Conservation (phyloP, 2,888 invertebrate genomes). For the Acleris laterana region DNA sequence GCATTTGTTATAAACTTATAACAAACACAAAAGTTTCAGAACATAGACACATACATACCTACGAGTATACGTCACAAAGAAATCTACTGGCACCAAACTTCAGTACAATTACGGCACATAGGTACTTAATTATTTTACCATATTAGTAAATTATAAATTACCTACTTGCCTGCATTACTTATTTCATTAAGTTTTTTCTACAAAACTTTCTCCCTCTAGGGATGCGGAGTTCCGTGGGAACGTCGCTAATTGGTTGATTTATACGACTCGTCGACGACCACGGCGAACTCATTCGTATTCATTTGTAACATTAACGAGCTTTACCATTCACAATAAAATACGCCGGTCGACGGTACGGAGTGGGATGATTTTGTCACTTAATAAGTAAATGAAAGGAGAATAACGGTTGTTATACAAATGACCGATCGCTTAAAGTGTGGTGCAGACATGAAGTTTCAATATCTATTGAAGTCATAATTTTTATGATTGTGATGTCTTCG, state of each 20-base stretch:
- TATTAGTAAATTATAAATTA: not conserved
- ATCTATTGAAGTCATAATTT: no score
- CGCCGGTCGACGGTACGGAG: not conserved
- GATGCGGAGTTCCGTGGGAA: conserved; percentile 72
- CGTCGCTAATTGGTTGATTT: conserved; percentile 74
- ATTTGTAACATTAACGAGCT: conserved; percentile 60
- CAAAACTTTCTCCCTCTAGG: conserved; percentile 54
- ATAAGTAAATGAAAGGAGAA: not conserved
- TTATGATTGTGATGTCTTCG: not conserved
- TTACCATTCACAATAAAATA: conserved; percentile 65
- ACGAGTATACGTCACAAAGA: no score
- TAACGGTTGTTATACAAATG: not conserved
- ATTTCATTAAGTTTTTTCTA: not conserved
- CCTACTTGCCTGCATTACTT: not conserved
- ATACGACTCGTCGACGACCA: conserved; percentile 56
- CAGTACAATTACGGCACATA: no score
- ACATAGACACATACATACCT: no score
- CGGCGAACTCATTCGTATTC: conserved; percentile 62
- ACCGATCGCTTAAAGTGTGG: not conserved
- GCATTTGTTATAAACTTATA: no score
- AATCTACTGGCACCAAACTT: no score
- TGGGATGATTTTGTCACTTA: not conserved
- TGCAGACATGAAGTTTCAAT: not conserved
- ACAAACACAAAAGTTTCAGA: no score
- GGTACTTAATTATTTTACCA: no score